Percentiles rank a stretch among this genome's conserved stretches.
These are phyloP conservation scores for Brachionus rubens DNA, from an alignment of 1,140 invertebrate species.

Conservation along the genomic window DNA sequence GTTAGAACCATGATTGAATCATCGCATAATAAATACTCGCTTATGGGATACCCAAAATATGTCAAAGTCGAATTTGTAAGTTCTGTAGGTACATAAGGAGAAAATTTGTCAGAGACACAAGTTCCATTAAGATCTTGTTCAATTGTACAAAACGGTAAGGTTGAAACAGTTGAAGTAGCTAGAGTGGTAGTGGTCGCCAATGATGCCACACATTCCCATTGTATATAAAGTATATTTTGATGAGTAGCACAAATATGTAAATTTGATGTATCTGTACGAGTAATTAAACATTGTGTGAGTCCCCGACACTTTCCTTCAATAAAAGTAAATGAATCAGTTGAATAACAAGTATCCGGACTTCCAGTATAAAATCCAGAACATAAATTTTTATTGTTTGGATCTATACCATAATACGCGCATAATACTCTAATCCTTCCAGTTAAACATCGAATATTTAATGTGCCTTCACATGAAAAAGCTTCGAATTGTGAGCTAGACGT, in stretches of 20 bases:
- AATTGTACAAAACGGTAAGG: conserved; percentile 44
- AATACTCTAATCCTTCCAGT: not conserved
- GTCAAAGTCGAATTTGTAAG: not conserved
- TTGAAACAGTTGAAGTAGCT: not conserved
- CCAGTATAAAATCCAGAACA: not conserved
- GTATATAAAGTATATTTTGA: conserved; percentile 19
- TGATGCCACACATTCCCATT: conserved; percentile 32
- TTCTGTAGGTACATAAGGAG: not conserved
- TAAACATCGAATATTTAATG: not conserved
- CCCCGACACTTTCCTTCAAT: not conserved
- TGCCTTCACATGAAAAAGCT: not conserved
- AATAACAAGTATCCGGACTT: conserved; percentile 17
- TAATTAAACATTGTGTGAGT: not conserved
- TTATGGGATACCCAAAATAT: not conserved
- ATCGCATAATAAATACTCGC: not conserved
- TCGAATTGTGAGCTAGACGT: not conserved
- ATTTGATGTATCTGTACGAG: not conserved
- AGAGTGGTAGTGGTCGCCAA: not conserved
- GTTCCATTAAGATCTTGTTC: not conserved
- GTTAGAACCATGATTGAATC: conserved; percentile 18
- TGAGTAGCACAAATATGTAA: not conserved
- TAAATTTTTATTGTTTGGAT: conserved; percentile 23
- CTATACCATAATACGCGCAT: conserved; percentile 43
- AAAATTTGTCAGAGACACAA: not conserved
- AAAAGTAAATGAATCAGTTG: not conserved